A percentile compares a stretch with the other conserved stretches of the same genome.
phyloP scores from a whole-genome alignment of 2,113 vertebrate genomes.

The Halichoeres trimaculatus region DNA sequence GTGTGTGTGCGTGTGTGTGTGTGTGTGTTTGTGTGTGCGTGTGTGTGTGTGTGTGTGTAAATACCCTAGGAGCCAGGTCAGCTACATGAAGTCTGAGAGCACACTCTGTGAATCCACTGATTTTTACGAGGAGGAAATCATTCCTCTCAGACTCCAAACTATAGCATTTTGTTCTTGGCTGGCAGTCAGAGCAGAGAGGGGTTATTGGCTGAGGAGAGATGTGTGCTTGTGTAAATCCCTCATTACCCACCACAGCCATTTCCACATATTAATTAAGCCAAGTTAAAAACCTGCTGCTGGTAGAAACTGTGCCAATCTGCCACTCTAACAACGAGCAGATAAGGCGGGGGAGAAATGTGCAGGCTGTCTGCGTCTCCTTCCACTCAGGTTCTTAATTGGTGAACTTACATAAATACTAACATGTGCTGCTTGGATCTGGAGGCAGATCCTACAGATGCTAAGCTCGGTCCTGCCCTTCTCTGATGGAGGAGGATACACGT shows the following conservation, averaged over 20 bases:
- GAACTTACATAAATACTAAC: constrained; percentile 67
- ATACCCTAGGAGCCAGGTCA: constrained; percentile 3
- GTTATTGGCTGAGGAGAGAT: constrained; percentile 62
- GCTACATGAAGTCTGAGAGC: not conserved
- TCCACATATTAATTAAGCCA: constrained; percentile 79
- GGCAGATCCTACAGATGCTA: constrained; percentile 58
- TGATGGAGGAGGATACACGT: constrained; percentile 50
- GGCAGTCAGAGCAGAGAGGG: constrained; percentile 56
- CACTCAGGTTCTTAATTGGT: constrained; percentile 67
- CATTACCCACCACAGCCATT: constrained; percentile 59
- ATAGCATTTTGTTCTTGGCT: constrained; percentile 61
- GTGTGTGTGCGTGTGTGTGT: too few species aligned
- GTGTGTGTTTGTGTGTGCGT: too few species aligned
- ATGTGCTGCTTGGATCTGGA: constrained; percentile 54
- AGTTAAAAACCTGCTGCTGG: constrained; percentile 73
- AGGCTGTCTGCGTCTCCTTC: constrained; percentile 43
- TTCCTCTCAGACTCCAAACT: constrained; percentile 29
- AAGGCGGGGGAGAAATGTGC: constrained; percentile 48
- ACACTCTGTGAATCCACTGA: constrained; percentile 11
- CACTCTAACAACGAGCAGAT: constrained; percentile 53
- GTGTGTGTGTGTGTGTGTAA: too few species aligned
- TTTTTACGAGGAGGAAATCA: constrained; percentile 22
- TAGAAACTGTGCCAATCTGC: constrained; percentile 75
- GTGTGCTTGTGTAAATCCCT: constrained; percentile 67
- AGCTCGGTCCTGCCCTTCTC: constrained; percentile 50